Percentiles rank a stretch among this genome's conserved stretches.
These are phyloP conservation scores for Lucilia sericata DNA, from an alignment of 1,140 invertebrate genomes.

Conservation along the genomic window DNA sequence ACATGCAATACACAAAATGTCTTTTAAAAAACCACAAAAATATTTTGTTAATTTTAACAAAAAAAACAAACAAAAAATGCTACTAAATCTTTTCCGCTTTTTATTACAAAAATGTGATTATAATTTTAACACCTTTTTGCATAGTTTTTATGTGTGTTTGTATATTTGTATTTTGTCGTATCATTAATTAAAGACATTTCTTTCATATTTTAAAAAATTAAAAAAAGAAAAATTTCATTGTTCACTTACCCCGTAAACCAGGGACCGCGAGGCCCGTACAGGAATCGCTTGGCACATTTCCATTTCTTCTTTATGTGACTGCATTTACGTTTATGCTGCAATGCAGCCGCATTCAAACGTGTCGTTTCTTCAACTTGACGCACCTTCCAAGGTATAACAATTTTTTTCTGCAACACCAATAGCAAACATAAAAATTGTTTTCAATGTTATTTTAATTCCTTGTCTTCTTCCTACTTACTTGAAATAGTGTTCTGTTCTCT, in stretches of 20 bases:
- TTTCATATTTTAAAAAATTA: too few species aligned
- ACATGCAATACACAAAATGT: not conserved
- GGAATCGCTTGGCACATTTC: slow-evolving; percentile 70
- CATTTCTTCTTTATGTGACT: slow-evolving; percentile 70
- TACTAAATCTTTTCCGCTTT: not conserved
- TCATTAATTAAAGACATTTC: too few species aligned
- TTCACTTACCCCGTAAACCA: slow-evolving; percentile 71
- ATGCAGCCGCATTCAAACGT: slow-evolving; percentile 69
- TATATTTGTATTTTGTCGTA: not conserved
- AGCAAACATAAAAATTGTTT: not conserved
- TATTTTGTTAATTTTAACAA: not conserved
- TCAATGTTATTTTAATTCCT: not conserved
- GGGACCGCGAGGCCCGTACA: slow-evolving; percentile 72
- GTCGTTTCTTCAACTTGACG: slow-evolving; percentile 70
- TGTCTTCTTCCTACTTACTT: slow-evolving; percentile 65
- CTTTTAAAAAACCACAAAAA: not conserved
- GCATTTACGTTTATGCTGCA: slow-evolving; percentile 70
- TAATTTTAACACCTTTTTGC: slow-evolving; percentile 10
- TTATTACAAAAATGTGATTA: not conserved
- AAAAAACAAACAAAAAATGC: not conserved
- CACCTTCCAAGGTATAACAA: slow-evolving; percentile 70
- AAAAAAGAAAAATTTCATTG: slow-evolving; percentile 7
- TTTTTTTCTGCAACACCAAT: slow-evolving; percentile 72
- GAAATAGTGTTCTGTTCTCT: slow-evolving; percentile 73
- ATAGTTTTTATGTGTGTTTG: not conserved